Evolutionary conservation across 2,888 invertebrate genomes (phyloP), one percentile per base, ranked within the genome.

Genomic region (Hirudinaria manillensis): DNA sequence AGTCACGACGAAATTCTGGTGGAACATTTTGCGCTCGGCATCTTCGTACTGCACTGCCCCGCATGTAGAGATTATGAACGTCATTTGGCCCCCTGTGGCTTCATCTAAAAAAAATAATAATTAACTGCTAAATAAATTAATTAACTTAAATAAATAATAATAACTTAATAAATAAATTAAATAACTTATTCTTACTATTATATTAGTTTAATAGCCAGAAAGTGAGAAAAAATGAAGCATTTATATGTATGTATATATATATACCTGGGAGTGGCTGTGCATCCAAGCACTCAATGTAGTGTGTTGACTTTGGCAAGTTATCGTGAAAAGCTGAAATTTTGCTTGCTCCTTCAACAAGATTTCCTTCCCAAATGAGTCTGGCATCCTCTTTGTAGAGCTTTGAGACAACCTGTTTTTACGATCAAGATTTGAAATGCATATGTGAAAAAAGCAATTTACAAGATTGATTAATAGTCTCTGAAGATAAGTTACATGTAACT

Each of bases 311-410:
- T 2, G 96, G 95, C 76, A 96, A 86, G 79, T 92, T 91, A 83
- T 91, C 89, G 78, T 92, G 89, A 83, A 93, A 95, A 82, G 92
- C 92, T 82, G 92, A 90, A 76, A 97, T 93, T 78, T 89, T 89
- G 53, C 92, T 91, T 81, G 89, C 90, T 7, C 93, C 93, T 74
- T 88, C 89, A 0, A 91, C 88, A 7, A 91, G 91, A 85, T 93
- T 93, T 38, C 96, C 96, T 87, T 96, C 95, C 95, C 94, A 97
- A 67, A 93, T 90, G 73, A 94, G 86, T n/a, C 91, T 87, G 7
- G 92, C 93, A 34, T 90, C 89, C 68, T 93, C 93, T 80, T 93
- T 87, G 83, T 95, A 96, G 66, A 94, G 86, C 82, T 91, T 91
- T 0, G 90, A 89, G 83, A 94, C 78, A 21, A 81, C 79, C 85